Percentiles rank a stretch among this genome's conserved stretches.
Conservation (phyloP, 1,140 invertebrate species). For the Eufriesea mexicana region DNA sequence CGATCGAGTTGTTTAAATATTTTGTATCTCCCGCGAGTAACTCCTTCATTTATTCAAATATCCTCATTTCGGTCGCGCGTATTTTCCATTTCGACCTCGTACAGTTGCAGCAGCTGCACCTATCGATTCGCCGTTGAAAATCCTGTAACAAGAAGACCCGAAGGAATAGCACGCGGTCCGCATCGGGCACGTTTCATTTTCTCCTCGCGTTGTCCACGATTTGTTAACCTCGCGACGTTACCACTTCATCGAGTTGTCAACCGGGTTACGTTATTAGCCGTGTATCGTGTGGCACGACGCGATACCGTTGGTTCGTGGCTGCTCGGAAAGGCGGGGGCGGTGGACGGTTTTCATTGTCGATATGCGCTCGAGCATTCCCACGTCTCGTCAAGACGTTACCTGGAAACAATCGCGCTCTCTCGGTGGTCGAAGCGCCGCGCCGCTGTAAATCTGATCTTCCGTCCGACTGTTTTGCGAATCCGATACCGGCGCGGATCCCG, state of each 20-base stretch:
- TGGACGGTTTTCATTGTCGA: slow-evolving; percentile 67
- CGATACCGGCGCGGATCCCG: slow-evolving; percentile 46
- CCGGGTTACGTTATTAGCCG: slow-evolving; percentile 69
- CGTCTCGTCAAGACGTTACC: slow-evolving; percentile 73
- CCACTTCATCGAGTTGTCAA: slow-evolving; percentile 10
- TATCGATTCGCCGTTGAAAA: neutral
- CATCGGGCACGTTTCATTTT: neutral
- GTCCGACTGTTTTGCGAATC: slow-evolving; percentile 58
- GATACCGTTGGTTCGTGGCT: slow-evolving; percentile 74
- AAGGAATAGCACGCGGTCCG: too few relatives aligned
- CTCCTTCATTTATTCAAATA: neutral
- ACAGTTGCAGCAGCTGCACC: neutral
- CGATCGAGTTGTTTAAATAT: neutral
- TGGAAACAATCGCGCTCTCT: slow-evolving; percentile 70
- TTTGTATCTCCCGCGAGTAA: too few relatives aligned
- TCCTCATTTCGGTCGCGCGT: neutral
- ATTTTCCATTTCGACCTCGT: neutral
- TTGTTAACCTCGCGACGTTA: neutral
- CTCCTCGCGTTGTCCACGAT: neutral
- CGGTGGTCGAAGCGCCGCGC: slow-evolving; percentile 37
- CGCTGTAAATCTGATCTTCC: slow-evolving; percentile 62
- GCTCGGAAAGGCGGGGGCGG: slow-evolving; percentile 68
- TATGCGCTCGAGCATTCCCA: slow-evolving; percentile 72
- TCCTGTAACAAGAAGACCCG: too few relatives aligned
- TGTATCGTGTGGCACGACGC: slow-evolving; percentile 73